These are phyloP conservation scores for Euwallacea fornicatus DNA, from an alignment of 1,140 invertebrate species.

Conservation along the genomic window DNA sequence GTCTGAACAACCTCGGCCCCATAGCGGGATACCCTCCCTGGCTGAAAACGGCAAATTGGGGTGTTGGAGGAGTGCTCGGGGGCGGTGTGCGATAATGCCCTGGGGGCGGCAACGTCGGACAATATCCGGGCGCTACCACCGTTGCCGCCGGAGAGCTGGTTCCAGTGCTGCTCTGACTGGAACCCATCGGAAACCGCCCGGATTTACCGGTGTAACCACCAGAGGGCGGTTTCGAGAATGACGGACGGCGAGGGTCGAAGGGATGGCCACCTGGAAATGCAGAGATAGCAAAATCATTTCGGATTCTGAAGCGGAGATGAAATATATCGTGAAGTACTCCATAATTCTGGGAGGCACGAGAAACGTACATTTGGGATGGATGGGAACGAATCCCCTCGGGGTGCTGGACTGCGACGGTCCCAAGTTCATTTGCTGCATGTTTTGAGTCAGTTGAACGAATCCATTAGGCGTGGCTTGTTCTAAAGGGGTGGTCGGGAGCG, in stretches of 20 bases:
- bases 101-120: constrained; percentile 29
- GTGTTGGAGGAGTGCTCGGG: constrained; percentile 48
- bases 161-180: constrained; percentile 50
- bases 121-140: constrained; percentile 46
- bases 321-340: neutral
- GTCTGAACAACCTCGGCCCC: constrained; percentile 46
- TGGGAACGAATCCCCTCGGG: constrained; percentile 15
- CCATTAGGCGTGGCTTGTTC: constrained; percentile 16
- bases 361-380: constrained; percentile 23
- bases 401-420: constrained; percentile 7
- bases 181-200: constrained; percentile 39
- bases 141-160: constrained; percentile 51
- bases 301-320: too few relatives aligned
- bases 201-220: constrained; percentile 11
- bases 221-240: constrained; percentile 22
- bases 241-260: constrained; percentile 23
- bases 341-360: neutral
- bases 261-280: constrained; percentile 15
- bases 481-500: constrained; percentile 18
- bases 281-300: neutral
- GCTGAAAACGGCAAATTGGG: constrained; percentile 38
- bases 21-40: constrained; percentile 32
- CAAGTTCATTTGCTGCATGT: constrained; percentile 42
- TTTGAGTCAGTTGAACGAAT: constrained; percentile 45
- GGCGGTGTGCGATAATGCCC: constrained; percentile 43